Evolutionary conservation across 1,140 invertebrate genomes (phyloP).

Genomic region (Meloidogyne floridensis): DNA sequence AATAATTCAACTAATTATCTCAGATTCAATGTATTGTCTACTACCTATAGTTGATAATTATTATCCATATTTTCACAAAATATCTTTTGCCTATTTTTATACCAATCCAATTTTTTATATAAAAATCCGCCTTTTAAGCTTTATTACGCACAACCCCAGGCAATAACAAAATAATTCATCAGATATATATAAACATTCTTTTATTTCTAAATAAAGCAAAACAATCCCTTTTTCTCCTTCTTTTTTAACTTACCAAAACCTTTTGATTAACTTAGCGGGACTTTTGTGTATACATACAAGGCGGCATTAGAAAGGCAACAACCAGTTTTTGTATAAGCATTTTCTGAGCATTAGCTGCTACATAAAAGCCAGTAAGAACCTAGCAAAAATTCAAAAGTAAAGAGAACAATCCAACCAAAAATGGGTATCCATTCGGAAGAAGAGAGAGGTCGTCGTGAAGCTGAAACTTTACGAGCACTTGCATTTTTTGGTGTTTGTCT

Average conservation of each 20-base stretch:
- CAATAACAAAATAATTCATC: not conserved
- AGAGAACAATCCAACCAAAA: constrained; percentile 9
- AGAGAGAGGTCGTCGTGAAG: constrained; percentile 25
- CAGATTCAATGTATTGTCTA: too few relatives aligned
- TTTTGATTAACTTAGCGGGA: constrained; percentile 9
- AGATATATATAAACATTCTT: not conserved
- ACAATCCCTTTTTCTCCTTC: not conserved
- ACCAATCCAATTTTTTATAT: too few relatives aligned
- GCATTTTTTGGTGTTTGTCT: constrained; percentile 58
- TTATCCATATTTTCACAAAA: too few relatives aligned
- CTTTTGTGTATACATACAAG: not conserved
- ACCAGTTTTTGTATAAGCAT: not conserved
- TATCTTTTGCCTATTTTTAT: too few relatives aligned
- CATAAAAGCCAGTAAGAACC: constrained; percentile 6
- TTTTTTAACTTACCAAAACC: not conserved
- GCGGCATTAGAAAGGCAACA: constrained; percentile 5
- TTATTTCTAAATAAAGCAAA: not conserved
- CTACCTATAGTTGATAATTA: too few relatives aligned
- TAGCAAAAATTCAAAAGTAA: not conserved
- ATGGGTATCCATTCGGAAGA: constrained; percentile 37
- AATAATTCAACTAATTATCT: too few relatives aligned
- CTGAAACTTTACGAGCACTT: constrained; percentile 46
- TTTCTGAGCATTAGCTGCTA: not conserved
- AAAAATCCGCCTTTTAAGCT: too few relatives aligned
- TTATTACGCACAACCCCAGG: not conserved